Base-by-base conservation (phyloP, 2,797 vertebrate genomes). In the Hippopotamyrus pictus region DNA sequence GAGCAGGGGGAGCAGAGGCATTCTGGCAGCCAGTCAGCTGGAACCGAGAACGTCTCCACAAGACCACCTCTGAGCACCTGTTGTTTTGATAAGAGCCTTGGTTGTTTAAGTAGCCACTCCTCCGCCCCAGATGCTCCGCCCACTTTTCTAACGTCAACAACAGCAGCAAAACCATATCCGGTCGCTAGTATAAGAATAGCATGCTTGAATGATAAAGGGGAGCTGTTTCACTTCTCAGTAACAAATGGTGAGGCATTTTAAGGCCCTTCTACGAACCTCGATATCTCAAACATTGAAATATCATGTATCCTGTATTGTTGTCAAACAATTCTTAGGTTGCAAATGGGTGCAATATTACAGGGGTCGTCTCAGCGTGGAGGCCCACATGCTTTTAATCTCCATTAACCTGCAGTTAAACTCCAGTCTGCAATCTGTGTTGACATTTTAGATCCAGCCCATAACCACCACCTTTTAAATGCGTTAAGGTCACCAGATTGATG, bases 81-180 rank as follows among this genome's bases (percentile, higher is more conserved):
- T 91, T 92, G 92, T 92, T 93, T 93, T 91, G 90, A 91, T 90
- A 92, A 90, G 86, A 92, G 88, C 90, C 90, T 83, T 69, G 90
- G 91, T 90, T 88, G 88, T 92, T 62, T 53, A 87, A 62, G 88
- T 88, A 89, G 87, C 88, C 90, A 84, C 89, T 22, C 87, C 84
- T 50, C 29, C 1, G 12, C 37, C 50, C 41, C 73, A 48, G 1
- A 37, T 73, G 50, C 41, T 22, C 73, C 51, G 17, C 53, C 54
- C 86, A 62, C 41, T 84, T 46, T 19, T 65, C 41, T 79, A 57
- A 79, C 51, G 9, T 76, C 37, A 90, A 41, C 65, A 87, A 33
- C 82, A 76, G 76, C 9, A 46, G 22, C 44, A 48, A 48, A 90
- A 53, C 5, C 29, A 54, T 33, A 73, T 76, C 73, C 5, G 50